Conservation (phyloP, 2,113 vertebrate species). For the Trematocara zebra region DNA sequence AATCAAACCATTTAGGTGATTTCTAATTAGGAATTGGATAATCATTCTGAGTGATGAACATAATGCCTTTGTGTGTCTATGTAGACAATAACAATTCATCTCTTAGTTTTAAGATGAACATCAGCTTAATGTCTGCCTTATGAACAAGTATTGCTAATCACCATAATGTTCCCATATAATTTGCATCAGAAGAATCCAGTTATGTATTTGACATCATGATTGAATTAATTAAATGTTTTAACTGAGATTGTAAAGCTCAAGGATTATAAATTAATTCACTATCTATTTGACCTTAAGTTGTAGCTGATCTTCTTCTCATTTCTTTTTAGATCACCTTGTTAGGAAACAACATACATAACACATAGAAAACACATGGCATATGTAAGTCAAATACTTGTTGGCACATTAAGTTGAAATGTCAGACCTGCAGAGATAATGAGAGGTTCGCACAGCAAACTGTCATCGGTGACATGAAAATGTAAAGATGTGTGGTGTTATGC, state of each 20-base stretch:
- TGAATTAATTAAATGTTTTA: background rate
- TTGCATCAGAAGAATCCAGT: background rate
- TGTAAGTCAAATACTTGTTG: background rate
- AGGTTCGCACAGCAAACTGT: background rate
- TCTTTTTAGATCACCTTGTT: background rate
- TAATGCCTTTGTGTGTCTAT: background rate
- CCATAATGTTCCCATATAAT: background rate
- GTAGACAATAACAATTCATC: background rate
- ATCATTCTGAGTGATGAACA: background rate
- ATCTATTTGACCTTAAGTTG: background rate
- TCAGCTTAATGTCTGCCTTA: background rate
- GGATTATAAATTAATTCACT: background rate
- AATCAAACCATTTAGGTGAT: background rate
- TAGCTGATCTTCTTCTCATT: background rate
- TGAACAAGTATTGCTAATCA: background rate
- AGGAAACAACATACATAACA: background rate
- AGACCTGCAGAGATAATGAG: background rate
- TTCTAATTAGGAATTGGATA: background rate
- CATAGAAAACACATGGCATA: background rate
- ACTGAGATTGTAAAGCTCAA: background rate
- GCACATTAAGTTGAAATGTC: background rate
- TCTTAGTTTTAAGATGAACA: background rate
- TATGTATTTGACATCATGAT: background rate
- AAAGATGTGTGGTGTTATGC: background rate
- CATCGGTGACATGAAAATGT: background rate